Conservation (phyloP, 2,113 vertebrate genomes). For the Todiramphus chloris region DNA sequence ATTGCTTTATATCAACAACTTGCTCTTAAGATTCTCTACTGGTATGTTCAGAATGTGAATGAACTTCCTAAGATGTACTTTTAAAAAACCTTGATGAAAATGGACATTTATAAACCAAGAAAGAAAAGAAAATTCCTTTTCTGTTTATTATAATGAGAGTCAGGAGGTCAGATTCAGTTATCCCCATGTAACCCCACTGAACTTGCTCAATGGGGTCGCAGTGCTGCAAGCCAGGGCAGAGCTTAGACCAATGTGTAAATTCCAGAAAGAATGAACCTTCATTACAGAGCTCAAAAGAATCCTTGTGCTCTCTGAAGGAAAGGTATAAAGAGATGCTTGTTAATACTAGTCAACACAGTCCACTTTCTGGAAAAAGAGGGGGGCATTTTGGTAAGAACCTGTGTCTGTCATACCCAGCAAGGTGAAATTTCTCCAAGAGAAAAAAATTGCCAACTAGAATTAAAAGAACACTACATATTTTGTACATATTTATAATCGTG, state of each 20-base stretch:
- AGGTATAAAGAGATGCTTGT: slow-evolving; percentile 60
- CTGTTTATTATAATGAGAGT: neutral
- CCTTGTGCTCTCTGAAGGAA: slow-evolving; percentile 43
- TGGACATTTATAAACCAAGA: neutral
- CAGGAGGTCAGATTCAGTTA: slow-evolving; percentile 31
- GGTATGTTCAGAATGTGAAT: neutral
- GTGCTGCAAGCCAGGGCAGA: slow-evolving; percentile 6
- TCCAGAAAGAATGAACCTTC: slow-evolving; percentile 34
- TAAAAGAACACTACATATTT: neutral
- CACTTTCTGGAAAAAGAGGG: slow-evolving; percentile 42
- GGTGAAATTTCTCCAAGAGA: neutral
- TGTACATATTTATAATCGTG: neutral
- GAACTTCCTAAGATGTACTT: neutral
- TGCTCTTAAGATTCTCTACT: neutral
- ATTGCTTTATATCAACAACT: neutral
- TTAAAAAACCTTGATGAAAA: neutral
- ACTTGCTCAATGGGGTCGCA: neutral
- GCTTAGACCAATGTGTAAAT: neutral
- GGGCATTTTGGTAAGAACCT: neutral
- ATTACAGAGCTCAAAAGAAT: slow-evolving; percentile 44
- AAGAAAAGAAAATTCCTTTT: neutral
- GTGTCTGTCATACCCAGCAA: neutral
- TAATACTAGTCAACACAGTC: slow-evolving; percentile 7
- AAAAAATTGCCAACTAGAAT: neutral
- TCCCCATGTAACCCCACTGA: slow-evolving; percentile 47